Conservation (phyloP, 2,888 invertebrate species). For the Athalia rosae region DNA sequence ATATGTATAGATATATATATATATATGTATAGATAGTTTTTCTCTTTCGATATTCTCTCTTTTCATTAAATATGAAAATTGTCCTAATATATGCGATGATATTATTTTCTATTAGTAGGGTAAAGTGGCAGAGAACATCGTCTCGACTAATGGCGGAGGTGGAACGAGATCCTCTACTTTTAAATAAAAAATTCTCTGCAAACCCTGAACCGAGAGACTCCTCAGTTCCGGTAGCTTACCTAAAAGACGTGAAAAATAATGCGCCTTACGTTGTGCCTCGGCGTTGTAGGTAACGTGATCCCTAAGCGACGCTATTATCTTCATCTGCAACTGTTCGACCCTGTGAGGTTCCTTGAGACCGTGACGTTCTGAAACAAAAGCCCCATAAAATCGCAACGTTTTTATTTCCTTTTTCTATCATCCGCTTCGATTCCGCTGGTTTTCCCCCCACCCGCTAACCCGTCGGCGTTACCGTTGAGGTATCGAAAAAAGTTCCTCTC, state of each 20-base stretch:
- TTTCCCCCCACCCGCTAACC: background rate
- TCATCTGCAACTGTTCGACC: constrained; percentile 97
- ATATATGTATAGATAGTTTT: constrained; percentile 16
- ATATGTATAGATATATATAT: background rate
- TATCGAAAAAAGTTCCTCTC: too few relatives aligned
- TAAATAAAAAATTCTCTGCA: constrained; percentile 95
- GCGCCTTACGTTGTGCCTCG: constrained; percentile 91
- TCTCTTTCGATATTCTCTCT: background rate
- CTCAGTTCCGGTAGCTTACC: constrained; percentile 95
- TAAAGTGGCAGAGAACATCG: constrained; percentile 95
- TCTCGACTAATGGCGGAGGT: constrained; percentile 94
- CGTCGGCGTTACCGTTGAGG: background rate
- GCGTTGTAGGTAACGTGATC: constrained; percentile 97
- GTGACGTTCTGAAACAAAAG: constrained; percentile 86
- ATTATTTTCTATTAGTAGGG: constrained; percentile 82
- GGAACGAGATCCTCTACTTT: constrained; percentile 94
- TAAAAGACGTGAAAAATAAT: constrained; percentile 94
- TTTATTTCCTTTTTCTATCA: background rate
- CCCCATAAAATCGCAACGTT: constrained; percentile 9
- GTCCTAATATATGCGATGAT: background rate
- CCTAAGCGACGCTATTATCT: constrained; percentile 94
- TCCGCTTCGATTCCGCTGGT: background rate
- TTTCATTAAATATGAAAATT: background rate
- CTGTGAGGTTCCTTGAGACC: constrained; percentile 93
- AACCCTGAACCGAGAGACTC: constrained; percentile 93